Conservation (phyloP, 2,797 vertebrate genomes). For the Alca torda region DNA sequence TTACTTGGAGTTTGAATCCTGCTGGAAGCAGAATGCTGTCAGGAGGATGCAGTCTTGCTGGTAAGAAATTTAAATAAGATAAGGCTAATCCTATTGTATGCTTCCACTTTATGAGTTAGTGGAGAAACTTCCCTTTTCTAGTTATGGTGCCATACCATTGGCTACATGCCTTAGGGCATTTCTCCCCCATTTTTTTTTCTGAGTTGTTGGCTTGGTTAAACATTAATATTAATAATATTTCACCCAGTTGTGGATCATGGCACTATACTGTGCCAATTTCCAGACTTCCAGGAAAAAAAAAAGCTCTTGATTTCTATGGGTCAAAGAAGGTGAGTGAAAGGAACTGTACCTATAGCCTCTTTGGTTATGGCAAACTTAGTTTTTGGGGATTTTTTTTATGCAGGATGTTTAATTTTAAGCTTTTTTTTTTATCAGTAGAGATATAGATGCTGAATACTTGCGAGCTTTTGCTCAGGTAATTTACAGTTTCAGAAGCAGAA, state of each 20-base stretch:
- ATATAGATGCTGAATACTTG: neutral
- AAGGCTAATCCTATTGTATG: slow-evolving; percentile 12
- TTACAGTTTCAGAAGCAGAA: neutral
- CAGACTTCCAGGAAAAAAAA: neutral
- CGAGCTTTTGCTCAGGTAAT: neutral
- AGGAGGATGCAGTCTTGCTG: neutral
- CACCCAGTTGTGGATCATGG: neutral
- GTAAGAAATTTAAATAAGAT: slow-evolving; percentile 26
- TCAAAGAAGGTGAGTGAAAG: neutral
- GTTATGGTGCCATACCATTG: neutral
- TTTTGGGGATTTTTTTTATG: neutral
- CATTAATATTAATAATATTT: neutral
- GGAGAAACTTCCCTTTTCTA: neutral
- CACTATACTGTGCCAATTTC: neutral
- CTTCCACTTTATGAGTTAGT: neutral
- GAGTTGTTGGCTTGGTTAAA: neutral
- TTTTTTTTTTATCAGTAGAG: neutral
- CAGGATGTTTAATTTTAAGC: neutral
- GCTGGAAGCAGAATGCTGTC: neutral
- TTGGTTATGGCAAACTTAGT: neutral
- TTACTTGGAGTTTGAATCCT: neutral
- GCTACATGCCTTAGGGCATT: neutral
- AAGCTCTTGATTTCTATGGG: neutral
- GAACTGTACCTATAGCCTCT: neutral
- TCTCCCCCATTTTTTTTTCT: neutral